Base-by-base conservation (phyloP, 1,140 invertebrate species). In the Vanessa atalanta region DNA sequence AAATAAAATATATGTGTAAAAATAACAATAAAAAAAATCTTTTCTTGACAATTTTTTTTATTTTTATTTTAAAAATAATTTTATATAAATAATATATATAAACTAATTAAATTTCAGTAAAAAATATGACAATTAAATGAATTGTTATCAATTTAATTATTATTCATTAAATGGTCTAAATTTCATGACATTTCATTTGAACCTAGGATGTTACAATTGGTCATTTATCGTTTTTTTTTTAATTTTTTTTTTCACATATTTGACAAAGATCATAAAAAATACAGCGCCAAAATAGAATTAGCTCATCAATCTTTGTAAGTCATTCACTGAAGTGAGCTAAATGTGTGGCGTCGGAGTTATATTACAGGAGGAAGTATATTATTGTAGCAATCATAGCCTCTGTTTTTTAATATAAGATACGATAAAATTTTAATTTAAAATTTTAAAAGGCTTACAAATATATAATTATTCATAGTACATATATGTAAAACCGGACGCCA, bases 401-500 rank as follows among this genome's bases (percentile, higher is more conserved):
- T 7, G 37, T 43, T 12, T 57, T 23, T 57, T 20, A 57, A 13
- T 23, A 57, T 57, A 57, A 57, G 55, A 26, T 14, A 16, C 20
- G 12, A 26, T 23, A 23, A 57, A 57, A 57, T 3, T 57, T 57
- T 57, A 31, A 23, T 57, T 57, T 20, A 53, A 7, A 26, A 31
- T 57, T 31, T 68, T 55, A 57, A 57, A 57, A 7, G 53, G 26
- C 26, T 31, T 55, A 68, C 26, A 61, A 64, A 47, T 47, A 14
- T 50, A 31, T 9, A 63, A 64, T 64, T 50, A 63, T 71, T 61
- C 23, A 61, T 71, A 65, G 55, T 61, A 26, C 20, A 20, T 55
- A 48, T 12, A 64, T 15, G 12, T 20, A 43, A 50, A 65, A 37
- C 63, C 55, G 83, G 79, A 82, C 85, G 86, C 76, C 83, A 70